phyloP scores from a whole-genome alignment of 2,113 vertebrate species.

The Polypterus senegalus region DNA sequence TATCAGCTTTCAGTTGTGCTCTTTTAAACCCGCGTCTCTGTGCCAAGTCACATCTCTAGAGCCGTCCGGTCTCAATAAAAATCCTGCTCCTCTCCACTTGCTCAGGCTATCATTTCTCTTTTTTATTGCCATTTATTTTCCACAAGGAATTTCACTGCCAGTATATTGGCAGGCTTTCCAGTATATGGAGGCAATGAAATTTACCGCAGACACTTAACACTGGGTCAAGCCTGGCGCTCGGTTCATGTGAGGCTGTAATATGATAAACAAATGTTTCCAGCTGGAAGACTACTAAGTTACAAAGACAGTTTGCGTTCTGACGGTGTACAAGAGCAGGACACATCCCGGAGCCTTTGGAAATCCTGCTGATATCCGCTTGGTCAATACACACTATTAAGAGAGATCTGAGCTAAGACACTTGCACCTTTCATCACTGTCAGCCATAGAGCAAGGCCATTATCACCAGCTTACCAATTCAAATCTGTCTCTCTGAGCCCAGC shows the following conservation, averaged over 20 bases:
- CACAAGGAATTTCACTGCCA: conserved; percentile 91
- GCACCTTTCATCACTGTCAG: conserved; percentile 13
- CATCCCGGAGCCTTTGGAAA: conserved; percentile 41
- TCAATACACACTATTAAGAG: not conserved
- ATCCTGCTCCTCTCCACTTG: conserved; percentile 68
- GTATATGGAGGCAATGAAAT: conserved; percentile 94
- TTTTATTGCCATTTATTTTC: conserved; percentile 98
- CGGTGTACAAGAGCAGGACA: conserved; percentile 35
- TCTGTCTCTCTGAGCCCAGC: no score
- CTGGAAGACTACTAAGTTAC: conserved; percentile 60
- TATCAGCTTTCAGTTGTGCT: conserved; percentile 76
- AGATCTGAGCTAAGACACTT: not conserved
- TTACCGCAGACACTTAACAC: conserved; percentile 93
- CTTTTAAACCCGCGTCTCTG: conserved; percentile 56
- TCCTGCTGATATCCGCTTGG: conserved; percentile 22
- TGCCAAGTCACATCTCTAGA: conserved; percentile 84
- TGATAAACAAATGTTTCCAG: conserved; percentile 83
- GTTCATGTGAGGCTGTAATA: conserved; percentile 79
- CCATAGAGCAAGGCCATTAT: no score
- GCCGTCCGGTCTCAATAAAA: conserved; percentile 79
- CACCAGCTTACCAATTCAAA: no score
- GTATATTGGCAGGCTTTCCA: conserved; percentile 95
- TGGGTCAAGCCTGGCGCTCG: conserved; percentile 70
- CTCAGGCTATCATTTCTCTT: conserved; percentile 80
- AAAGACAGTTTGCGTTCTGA: conserved; percentile 43